These are phyloP conservation scores for Limnothrissa miodon DNA, from an alignment of 2,113 vertebrate genomes.

Conservation along the genomic window DNA sequence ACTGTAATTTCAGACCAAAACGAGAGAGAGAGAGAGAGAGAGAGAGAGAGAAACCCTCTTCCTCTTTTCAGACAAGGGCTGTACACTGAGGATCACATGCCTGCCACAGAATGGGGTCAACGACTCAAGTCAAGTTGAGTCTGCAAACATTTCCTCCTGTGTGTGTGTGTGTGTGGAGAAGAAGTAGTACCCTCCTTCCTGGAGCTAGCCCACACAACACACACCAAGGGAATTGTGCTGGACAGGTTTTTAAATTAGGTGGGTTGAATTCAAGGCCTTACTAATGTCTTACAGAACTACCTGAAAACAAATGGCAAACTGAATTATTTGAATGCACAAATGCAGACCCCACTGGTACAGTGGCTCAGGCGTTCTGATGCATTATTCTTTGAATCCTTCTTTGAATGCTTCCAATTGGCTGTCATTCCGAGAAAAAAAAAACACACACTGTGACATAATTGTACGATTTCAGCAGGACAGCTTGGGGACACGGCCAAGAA, in stretches of 20 bases:
- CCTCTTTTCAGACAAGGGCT: slow-evolving; percentile 14
- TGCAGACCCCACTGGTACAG: not conserved
- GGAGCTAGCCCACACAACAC: not conserved
- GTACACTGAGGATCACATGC: slow-evolving; percentile 1
- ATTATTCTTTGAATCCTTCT: not conserved
- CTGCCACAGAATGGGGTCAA: not conserved
- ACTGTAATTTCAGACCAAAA: not conserved
- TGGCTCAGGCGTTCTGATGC: not conserved
- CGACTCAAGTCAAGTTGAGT: not conserved
- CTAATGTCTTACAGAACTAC: not conserved
- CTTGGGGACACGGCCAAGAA: not conserved
- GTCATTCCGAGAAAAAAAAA: not conserved
- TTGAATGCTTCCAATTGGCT: not conserved
- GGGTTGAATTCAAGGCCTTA: not conserved
- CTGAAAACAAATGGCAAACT: not conserved
- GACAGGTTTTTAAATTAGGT: not conserved
- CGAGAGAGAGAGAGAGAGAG: not conserved
- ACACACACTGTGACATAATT: slow-evolving; percentile 10
- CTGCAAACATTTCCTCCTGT: not conserved
- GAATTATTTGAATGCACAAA: not conserved
- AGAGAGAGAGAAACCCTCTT: not conserved
- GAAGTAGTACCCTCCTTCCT: not conserved
- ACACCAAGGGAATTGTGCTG: not conserved
- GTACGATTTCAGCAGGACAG: not conserved
- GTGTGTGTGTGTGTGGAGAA: not conserved